Evolutionary conservation across 2,113 vertebrate species (phyloP), one percentile per base, ranked within the genome.

Genomic region (Brachypodius melanocephalos): DNA sequence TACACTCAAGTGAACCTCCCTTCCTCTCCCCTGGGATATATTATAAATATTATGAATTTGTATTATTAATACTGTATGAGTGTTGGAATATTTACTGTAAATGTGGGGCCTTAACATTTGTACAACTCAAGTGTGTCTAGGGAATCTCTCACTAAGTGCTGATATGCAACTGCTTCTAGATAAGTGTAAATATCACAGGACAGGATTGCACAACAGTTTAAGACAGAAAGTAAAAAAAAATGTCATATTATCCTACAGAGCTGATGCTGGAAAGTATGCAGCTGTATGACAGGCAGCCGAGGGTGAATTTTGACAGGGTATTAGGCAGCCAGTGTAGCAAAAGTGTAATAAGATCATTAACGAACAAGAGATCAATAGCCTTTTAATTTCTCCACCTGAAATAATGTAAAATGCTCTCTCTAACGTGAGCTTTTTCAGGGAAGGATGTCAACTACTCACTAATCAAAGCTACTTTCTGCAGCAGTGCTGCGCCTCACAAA

Each of bases 41-140:
- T 95, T 85, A 95, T 91, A 95, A 97, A 95, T 96, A 95, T 93
- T 94, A 93, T 91, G 95, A 93, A 93, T 96, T 88, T 96, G 94
- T 92, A 88, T 94, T 96, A 97, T 96, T 97, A 96, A 96, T 96
- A 94, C 81, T 93, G 95, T 79, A 96, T 95, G 95, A 96, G 91
- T 55, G 91, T 55, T 93, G 76, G 90, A 95, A 93, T 96, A 96
- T 95, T 95, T 95, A 93, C 86, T 88, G 24, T 90, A 84, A 96
- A 77, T 83, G 88, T 83, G 65, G 43, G 82, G 88, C 90, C 67
- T 90, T 94, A 96, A 93, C 91, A 96, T 95, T 96, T 90, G 82
- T 90, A 91, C 75, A 90, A 91, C 91, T 94, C 91, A 81, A 97
- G 88, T 38, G 93, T 32, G 85, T 36, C 94, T 96, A 48, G 93